phyloP scores from a whole-genome alignment of 2,888 invertebrate species.

The Leucophenga maculata region DNA sequence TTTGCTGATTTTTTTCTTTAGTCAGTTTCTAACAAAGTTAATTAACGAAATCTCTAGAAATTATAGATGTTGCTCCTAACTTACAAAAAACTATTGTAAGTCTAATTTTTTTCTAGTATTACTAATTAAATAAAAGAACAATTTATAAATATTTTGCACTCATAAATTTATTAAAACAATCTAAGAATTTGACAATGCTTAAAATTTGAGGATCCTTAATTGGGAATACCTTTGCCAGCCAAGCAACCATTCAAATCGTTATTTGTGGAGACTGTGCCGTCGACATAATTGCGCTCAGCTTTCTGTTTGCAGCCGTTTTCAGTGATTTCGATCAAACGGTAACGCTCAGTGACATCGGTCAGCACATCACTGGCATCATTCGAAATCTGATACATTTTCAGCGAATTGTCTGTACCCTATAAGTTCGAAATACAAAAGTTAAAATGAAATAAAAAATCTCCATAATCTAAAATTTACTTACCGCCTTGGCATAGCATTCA shows the following conservation, averaged over 20 bases:
- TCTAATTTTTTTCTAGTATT: too few relatives aligned
- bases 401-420: slow-evolving; percentile 30
- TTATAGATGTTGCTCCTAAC: too few relatives aligned
- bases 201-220: too few relatives aligned
- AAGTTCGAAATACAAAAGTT: neutral
- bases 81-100: too few relatives aligned
- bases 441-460: neutral
- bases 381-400: slow-evolving; percentile 32
- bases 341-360: slow-evolving; percentile 28
- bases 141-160: too few relatives aligned
- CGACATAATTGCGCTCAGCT: slow-evolving; percentile 42
- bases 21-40: too few relatives aligned
- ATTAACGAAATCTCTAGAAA: too few relatives aligned
- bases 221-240: neutral
- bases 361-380: slow-evolving; percentile 35
- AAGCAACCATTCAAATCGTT: slow-evolving; percentile 41
- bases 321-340: neutral
- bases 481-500: slow-evolving; percentile 32
- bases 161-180: too few relatives aligned
- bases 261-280: slow-evolving; percentile 36
- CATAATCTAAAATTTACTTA: slow-evolving; percentile 26
- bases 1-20: too few relatives aligned
- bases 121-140: too few relatives aligned
- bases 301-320: slow-evolving; percentile 30
- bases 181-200: too few relatives aligned